Conservation (phyloP, 2,797 vertebrate genomes). For the Intellagama lesueurii region DNA sequence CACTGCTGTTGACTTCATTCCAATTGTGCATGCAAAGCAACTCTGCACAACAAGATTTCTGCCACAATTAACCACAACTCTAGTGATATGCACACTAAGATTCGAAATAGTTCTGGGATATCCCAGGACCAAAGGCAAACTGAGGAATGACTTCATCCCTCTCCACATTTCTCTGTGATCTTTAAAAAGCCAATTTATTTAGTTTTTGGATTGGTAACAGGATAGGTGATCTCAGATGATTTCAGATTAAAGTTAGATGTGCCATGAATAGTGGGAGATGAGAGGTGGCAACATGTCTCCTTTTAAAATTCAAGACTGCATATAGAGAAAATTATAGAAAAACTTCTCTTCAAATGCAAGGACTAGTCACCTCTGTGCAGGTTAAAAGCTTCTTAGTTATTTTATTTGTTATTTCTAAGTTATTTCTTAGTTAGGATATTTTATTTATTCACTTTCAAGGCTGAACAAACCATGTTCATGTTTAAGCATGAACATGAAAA, state of each 20-base stretch:
- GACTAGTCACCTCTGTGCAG: background rate
- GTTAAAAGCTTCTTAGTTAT: background rate
- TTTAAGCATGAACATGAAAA: background rate
- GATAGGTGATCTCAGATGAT: background rate
- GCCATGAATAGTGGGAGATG: background rate
- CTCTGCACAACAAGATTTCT: no score
- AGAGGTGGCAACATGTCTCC: background rate
- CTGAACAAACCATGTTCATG: background rate
- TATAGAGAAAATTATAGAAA: background rate
- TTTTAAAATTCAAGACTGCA: background rate
- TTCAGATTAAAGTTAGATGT: background rate
- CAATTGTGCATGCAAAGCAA: no score
- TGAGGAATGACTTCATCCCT: background rate
- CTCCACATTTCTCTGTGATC: rapidly evolving
- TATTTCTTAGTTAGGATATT: no score
- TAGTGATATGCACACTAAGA: background rate
- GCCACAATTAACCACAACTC: background rate
- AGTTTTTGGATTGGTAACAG: background rate
- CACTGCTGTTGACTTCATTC: no score
- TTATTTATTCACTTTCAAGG: background rate
- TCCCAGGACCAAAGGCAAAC: background rate
- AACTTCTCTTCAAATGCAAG: background rate
- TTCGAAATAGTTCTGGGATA: background rate
- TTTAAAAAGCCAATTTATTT: background rate
- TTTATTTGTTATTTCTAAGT: no score